Conservation (phyloP, 2,888 invertebrate species). For the Danaus chrysippus region DNA sequence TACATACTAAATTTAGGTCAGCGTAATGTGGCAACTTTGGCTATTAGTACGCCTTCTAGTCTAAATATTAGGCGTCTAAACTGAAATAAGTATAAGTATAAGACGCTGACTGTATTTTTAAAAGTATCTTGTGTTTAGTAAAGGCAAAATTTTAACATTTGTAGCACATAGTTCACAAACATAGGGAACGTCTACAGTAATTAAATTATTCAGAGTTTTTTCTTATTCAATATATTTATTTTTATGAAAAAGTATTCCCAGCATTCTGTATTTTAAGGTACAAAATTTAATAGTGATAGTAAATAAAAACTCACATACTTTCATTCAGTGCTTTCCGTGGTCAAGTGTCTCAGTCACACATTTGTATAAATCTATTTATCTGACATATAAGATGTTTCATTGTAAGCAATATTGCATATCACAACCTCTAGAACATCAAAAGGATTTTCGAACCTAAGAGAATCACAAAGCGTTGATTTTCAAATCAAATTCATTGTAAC, state of each 20-base stretch:
- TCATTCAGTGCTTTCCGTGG: too few relatives aligned
- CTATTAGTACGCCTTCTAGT: conserved; percentile 5
- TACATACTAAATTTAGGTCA: conserved; percentile 14
- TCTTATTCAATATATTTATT: too few relatives aligned
- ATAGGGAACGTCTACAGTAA: too few relatives aligned
- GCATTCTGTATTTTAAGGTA: too few relatives aligned
- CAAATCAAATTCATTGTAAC: conserved; percentile 32
- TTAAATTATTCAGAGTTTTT: too few relatives aligned
- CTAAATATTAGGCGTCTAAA: conserved; percentile 1
- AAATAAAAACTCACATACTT: too few relatives aligned
- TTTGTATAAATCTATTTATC: conserved; percentile 13
- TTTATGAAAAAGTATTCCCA: too few relatives aligned
- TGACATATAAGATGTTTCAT: conserved; percentile 14
- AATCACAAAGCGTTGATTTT: conserved; percentile 20
- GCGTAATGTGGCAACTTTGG: conserved; percentile 6
- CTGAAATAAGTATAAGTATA: background rate
- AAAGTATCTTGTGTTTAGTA: too few relatives aligned
- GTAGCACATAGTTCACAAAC: too few relatives aligned
- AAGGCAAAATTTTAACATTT: too few relatives aligned
- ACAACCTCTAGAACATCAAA: background rate
- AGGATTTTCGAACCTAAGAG: background rate
- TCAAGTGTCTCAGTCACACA: too few relatives aligned
- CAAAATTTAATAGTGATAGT: too few relatives aligned
- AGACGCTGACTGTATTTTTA: background rate
- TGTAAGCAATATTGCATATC: background rate